Evolutionary conservation across 2,888 invertebrate species (phyloP).

Genomic region (Erpobdella octoculata): DNA sequence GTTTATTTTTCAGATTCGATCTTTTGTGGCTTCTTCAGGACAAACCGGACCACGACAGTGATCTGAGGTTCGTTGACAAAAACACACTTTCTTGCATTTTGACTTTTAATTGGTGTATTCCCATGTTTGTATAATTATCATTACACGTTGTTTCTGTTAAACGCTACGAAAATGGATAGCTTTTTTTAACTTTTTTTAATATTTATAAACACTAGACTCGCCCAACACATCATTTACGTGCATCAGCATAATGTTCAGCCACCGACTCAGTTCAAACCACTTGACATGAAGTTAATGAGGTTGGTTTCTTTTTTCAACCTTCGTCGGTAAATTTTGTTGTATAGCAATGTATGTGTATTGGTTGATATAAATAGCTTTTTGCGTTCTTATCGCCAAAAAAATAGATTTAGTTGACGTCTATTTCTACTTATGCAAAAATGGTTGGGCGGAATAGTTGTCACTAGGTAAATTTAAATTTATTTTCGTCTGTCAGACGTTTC

Average conservation of each 20-base stretch:
- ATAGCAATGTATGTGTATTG: background rate
- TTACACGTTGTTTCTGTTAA: too few relatives aligned
- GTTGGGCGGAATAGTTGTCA: background rate
- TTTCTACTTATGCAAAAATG: background rate
- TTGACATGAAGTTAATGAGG: constrained; percentile 83
- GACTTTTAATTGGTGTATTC: background rate
- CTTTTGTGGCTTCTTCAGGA: constrained; percentile 89
- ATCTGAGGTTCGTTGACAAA: constrained; percentile 56
- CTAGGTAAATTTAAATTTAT: too few relatives aligned
- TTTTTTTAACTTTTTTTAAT: too few relatives aligned
- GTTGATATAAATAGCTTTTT: background rate
- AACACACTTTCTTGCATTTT: background rate
- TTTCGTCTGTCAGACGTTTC: constrained; percentile 78
- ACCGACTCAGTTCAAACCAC: constrained; percentile 63
- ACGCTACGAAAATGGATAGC: too few relatives aligned
- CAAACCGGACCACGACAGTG: constrained; percentile 62
- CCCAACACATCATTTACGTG: constrained; percentile 94
- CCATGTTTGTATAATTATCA: too few relatives aligned
- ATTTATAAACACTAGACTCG: constrained; percentile 62
- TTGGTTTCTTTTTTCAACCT: constrained; percentile 34
- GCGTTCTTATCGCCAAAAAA: background rate
- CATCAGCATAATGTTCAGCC: constrained; percentile 86
- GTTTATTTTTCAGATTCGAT: constrained; percentile 65
- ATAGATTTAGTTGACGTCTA: background rate
- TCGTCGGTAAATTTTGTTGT: too few relatives aligned